These are phyloP conservation scores for Avahi laniger DNA, from an alignment of 2,797 vertebrate genomes.

Conservation along the genomic window DNA sequence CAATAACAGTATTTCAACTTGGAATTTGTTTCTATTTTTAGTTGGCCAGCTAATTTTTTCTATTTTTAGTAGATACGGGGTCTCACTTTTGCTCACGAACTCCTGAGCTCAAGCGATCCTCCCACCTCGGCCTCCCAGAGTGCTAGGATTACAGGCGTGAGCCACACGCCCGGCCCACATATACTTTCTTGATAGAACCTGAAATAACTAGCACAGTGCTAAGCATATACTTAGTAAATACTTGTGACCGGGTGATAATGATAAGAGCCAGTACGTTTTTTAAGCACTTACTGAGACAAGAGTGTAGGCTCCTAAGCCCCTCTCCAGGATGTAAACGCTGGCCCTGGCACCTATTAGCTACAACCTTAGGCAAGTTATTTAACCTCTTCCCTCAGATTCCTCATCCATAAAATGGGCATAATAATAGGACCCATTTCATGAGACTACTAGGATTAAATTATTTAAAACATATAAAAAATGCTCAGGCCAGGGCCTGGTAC, in stretches of 20 bases:
- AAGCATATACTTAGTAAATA: not conserved
- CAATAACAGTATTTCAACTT: not conserved
- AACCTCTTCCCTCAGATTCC: not conserved
- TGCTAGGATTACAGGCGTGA: no score
- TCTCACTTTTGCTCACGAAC: no score
- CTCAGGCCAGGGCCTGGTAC: not conserved
- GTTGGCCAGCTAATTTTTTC: no score
- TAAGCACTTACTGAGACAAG: not conserved
- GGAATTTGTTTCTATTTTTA: not conserved
- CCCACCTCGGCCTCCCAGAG: no score
- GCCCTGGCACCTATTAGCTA: not conserved
- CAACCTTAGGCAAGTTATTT: not conserved
- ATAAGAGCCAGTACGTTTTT: not conserved
- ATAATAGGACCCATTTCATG: not conserved
- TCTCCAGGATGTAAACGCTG: not conserved
- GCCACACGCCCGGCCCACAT: not conserved
- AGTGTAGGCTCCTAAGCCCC: not conserved
- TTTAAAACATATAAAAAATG: not conserved
- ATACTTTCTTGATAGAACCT: not conserved
- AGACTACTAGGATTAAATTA: not conserved
- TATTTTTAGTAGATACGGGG: no score
- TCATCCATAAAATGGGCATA: not conserved
- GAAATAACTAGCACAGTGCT: not conserved
- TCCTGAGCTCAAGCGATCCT: no score
- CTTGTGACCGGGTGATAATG: not conserved